Evolutionary conservation across 2,113 vertebrate genomes (phyloP), one percentile per base, ranked within the genome.

Genomic region (Electrona antarctica): DNA sequence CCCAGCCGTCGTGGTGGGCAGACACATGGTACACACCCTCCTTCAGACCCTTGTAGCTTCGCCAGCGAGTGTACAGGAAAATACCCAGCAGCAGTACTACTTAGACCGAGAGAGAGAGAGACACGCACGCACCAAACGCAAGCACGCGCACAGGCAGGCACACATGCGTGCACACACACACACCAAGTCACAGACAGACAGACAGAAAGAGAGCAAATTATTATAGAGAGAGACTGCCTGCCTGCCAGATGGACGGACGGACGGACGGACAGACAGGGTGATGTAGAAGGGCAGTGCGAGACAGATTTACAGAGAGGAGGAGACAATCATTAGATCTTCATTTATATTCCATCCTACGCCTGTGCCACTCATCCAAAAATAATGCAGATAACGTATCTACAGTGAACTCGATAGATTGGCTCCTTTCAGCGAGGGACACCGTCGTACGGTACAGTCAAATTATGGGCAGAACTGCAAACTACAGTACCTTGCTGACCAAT

Each of bases 1-100:
- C 95, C 92, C 94, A 85, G 56, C 94, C 94, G 13, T 96, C 94
- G 0, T 92, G 93, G 67, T 92, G 91, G 0, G 89, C 93, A 0
- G 95, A 89, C 7, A 92, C 88, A 0, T 94, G 94, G 87, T 92
- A 93, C 0, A 92, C 92, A 0, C 92, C 93, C 83, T 93, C 89
- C 0, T 92, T 94, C 76, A 94, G 85, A 1, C 86, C 90, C 84
- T 93, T 94, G 84, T 85, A 92, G 64, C 83, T 87, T 69, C 90
- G 92, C 91, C 95, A 94, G 83, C 81, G 91, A 1, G 94, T 93
- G 91, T 95, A 95, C 60, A 94, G 77, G 87, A 95, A 92, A 29
- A 92, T 93, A 2, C 93, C 93, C 45, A 94, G 72, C 68, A 95
- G 77, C 81, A 97, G 88, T 75, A 91, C 95, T 97, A 41, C 33